Base-by-base conservation (phyloP, 1,140 invertebrate genomes). In the Drosophila lacteicornis region DNA sequence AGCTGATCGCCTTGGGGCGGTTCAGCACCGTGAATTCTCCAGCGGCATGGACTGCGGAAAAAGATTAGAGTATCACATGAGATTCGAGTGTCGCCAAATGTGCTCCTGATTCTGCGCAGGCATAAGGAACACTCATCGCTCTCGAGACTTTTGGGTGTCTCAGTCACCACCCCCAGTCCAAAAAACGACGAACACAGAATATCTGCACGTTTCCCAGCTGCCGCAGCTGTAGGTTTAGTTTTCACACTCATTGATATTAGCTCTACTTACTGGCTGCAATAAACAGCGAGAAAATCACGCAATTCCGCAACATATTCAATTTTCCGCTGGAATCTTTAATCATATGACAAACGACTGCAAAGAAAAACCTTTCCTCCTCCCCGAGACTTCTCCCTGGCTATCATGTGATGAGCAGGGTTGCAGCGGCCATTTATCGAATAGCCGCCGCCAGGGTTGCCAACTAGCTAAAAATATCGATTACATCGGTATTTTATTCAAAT, bases 1-100 rank as follows among this genome's bases (percentile, higher is more conserved):
- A 97, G 57, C 93, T 93, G 46, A 96, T 92, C 75, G 95, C 95
- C 38, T 94, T 93, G 22, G 96, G 96, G 82, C 94, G 94, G 81
- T 95, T 94, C 46, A 97, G 91, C 22, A 97, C 92, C 50, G 94
- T 94, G 46, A 97, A 94, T 92, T 96, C 95, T 38, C 96, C 96
- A 73, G 91, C 93, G 43, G 94, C 96, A 76, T 94, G 93, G 43
- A 94, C 96, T 97, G 63, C 71, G 19, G 36, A 94, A 94, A 69
- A 40, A 17, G 30, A 47, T 5, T 22, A 19, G 11, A 22, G 8
- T 7, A n/a, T 11, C 9, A 61, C 58, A 45, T 90, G 75, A 71
- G 86, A 93, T 25, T 12, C 17, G 9, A 53, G 8, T 9, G 30
- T 15, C 51, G 11, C n/a, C 27, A 55, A 33, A 25, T 38, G 11